phyloP scores from a whole-genome alignment of 2,113 vertebrate genomes.

The Ctenodactylus gundi region DNA sequence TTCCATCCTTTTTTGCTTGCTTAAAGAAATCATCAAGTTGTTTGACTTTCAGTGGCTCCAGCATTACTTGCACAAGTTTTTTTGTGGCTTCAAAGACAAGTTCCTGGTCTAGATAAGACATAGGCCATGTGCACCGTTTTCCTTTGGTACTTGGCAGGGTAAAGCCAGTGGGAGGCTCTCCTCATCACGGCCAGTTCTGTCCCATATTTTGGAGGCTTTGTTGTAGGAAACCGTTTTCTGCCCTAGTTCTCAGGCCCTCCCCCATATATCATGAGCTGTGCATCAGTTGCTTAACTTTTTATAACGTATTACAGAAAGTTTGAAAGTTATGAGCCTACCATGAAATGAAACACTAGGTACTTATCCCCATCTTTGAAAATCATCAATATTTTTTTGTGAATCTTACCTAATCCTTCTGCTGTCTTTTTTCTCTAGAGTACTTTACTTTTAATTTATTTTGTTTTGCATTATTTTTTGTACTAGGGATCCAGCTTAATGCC shows the following conservation, averaged over 20 bases:
- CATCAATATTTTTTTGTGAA: neutral
- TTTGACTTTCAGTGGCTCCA: neutral
- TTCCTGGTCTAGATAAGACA: neutral
- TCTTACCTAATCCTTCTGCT: neutral
- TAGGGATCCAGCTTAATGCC: no score
- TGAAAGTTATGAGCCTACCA: neutral
- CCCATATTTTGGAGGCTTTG: rapidly evolving
- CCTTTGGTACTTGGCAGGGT: neutral
- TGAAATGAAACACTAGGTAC: neutral
- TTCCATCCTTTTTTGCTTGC: neutral
- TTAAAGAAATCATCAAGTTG: neutral
- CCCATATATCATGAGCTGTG: neutral
- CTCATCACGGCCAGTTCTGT: neutral
- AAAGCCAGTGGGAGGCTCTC: neutral
- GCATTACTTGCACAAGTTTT: neutral
- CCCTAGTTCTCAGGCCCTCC: neutral
- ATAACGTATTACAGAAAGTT: neutral
- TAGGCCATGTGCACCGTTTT: neutral
- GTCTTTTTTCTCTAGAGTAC: neutral
- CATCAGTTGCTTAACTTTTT: neutral
- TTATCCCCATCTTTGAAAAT: neutral
- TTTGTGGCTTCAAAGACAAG: neutral
- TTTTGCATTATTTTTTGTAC: no score
- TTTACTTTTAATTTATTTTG: no score
- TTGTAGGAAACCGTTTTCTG: neutral